Evolutionary conservation across 2,888 invertebrate species (phyloP), one percentile per base, ranked within the genome.

Genomic region (Drosophila paranaensis): DNA sequence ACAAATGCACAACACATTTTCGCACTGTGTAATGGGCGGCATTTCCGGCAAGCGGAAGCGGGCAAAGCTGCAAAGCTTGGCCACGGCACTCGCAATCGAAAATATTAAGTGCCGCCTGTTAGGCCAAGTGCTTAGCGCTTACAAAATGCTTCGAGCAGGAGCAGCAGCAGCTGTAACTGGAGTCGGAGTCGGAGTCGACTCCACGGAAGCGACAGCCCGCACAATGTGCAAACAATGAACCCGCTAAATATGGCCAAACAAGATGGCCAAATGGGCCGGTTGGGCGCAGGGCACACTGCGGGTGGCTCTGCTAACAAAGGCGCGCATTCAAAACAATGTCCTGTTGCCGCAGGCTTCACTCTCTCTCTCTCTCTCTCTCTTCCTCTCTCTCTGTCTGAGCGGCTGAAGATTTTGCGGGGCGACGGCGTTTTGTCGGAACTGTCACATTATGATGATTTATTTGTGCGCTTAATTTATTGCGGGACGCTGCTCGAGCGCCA

Each of bases 381-480:
- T 0, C 2, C 8, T 30, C 45, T 51, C 58, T 37, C 62, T 33
- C 33, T 33, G 10, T 33, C 33, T 33, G 37, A 51, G 35, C 10
- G 57, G 16, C 30, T n/a, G n/a, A 48, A 48, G 48, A 48, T 46
- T 46, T 46, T 9, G 27, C 9, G 27, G 27, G 10, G 9, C 14
- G 46, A 2, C 42, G 16, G 74, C 76, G 77, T 89, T 87, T 87
- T 88, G 90, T 88, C 90, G 90, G 87, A 88, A 90, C 89, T 90
- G 89, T 89, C 90, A 88, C 90, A 89, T 90, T 90, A 90, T 90
- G 89, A 90, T 89, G 89, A 89, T 89, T 89, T 90, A 90, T 90
- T 86, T 88, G 90, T 78, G 79, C 73, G 82, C 77, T 75, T 86
- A 90, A 90, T 89, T 89, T 90, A 90, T 89, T 90, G 90, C 79